phyloP scores from a whole-genome alignment of 2,888 invertebrate genomes.

The Linnaemya vulpina region DNA sequence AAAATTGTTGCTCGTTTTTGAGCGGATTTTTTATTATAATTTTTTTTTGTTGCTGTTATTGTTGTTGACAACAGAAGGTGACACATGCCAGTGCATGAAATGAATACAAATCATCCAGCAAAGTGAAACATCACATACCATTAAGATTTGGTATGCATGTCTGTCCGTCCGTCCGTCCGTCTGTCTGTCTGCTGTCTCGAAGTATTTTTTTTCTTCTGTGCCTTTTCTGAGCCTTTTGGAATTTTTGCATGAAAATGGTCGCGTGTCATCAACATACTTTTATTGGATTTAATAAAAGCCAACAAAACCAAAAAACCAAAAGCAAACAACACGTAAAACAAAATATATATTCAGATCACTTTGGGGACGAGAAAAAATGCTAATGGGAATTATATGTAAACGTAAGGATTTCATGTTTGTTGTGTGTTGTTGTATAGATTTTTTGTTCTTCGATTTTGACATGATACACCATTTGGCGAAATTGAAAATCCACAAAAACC shows the following conservation, averaged over 20 bases:
- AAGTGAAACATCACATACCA: slow-evolving; percentile 71
- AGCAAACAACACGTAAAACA: slow-evolving; percentile 33
- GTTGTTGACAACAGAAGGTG: slow-evolving; percentile 67
- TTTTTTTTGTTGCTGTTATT: slow-evolving; percentile 6
- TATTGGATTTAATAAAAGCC: slow-evolving; percentile 50
- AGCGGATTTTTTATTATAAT: slow-evolving; percentile 28
- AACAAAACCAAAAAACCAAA: slow-evolving; percentile 17
- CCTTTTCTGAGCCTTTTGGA: slow-evolving; percentile 37
- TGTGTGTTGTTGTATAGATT: slow-evolving; percentile 34
- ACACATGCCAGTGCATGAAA: slow-evolving; percentile 71
- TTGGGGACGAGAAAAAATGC: slow-evolving; percentile 67
- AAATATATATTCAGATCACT: slow-evolving; percentile 58
- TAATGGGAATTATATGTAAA: slow-evolving; percentile 72
- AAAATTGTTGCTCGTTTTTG: slow-evolving; percentile 41
- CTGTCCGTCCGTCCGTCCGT: not conserved
- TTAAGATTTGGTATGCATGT: slow-evolving; percentile 20
- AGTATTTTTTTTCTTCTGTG: slow-evolving; percentile 36
- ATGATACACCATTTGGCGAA: slow-evolving; percentile 66
- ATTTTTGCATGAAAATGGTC: slow-evolving; percentile 70
- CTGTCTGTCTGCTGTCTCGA: slow-evolving; percentile 6
- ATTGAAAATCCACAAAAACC: slow-evolving; percentile 35
- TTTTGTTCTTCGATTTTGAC: slow-evolving; percentile 45
- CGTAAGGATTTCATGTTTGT: slow-evolving; percentile 70
- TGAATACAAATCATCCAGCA: slow-evolving; percentile 70
- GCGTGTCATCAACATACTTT: slow-evolving; percentile 68